Percentiles rank a stretch among this genome's conserved stretches.
phyloP scores from a whole-genome alignment of 2,888 invertebrate genomes.

The Bellardia pandia region DNA sequence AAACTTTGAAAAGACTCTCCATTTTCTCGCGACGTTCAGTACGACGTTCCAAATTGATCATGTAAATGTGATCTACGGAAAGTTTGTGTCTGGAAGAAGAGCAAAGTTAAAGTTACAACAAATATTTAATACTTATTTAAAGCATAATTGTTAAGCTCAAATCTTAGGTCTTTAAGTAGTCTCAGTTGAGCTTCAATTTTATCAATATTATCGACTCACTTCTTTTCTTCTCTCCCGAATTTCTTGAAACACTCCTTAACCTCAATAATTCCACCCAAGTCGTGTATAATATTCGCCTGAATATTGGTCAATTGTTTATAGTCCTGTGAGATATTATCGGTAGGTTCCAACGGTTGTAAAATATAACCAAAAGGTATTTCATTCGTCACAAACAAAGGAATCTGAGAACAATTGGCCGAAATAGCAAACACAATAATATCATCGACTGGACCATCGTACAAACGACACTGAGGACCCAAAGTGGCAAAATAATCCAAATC shows the following conservation, averaged over 20 bases:
- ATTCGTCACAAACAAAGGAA: slow-evolving; percentile 91
- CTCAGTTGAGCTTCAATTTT: too few species aligned
- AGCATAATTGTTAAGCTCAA: too few species aligned
- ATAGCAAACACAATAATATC: slow-evolving; percentile 97
- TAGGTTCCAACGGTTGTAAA: slow-evolving; percentile 91
- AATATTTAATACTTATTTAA: too few species aligned
- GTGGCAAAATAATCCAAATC: slow-evolving; percentile 71
- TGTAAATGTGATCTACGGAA: slow-evolving; percentile 91
- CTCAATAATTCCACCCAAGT: slow-evolving; percentile 84
- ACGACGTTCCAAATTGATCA: slow-evolving; percentile 96
- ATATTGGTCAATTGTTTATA: slow-evolving; percentile 90
- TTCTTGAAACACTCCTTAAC: slow-evolving; percentile 83
- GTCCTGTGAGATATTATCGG: slow-evolving; percentile 88
- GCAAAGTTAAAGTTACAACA: too few species aligned
- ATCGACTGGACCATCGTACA: slow-evolving; percentile 92
- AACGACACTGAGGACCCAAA: slow-evolving; percentile 78
- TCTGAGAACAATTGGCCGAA: slow-evolving; percentile 88
- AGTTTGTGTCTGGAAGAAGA: slow-evolving; percentile 86
- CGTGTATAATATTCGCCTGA: slow-evolving; percentile 90
- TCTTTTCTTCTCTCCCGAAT: slow-evolving; percentile 82
- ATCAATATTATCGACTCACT: slow-evolving; percentile 71
- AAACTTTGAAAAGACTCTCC: slow-evolving; percentile 90
- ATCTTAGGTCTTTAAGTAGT: too few species aligned
- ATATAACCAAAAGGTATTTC: slow-evolving; percentile 92
- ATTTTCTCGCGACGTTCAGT: slow-evolving; percentile 92